Evolutionary conservation across 2,113 vertebrate genomes (phyloP), one percentile per base, ranked within the genome.

Genomic region (Hippocampus barbouri): DNA sequence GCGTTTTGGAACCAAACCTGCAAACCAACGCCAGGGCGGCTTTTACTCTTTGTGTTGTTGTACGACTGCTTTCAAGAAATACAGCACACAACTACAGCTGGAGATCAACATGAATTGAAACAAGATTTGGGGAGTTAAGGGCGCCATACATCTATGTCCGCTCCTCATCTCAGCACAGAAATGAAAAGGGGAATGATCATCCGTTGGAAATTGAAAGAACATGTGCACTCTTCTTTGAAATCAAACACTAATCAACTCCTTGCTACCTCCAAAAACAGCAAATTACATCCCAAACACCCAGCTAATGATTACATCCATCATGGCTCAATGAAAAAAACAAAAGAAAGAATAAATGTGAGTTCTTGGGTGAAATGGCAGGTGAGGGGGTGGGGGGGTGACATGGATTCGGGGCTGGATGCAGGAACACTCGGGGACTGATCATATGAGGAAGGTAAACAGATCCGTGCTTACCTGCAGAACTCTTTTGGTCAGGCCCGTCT

Each of bases 1-100:
- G 97, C 97, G 95, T 99, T 99, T 98, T 99, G 97, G 95, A 99
- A 99, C 97, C 97, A 99, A 95, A 99, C 97, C 97, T 99, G 97
- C 95, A 99, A 99, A 99, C 97, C 97, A 99, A 98, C 96, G 95
- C 97, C 96, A 98, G 83, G 93, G 94, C 93, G 88, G 87, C 84
- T 95, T 98, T 51, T 96, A 98, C 95, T 96, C 92, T 94, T 83
- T 83, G 71, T 70, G 76, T 87, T 90, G 86, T 71, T 78, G 76
- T 76, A 86, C 16, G 49, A 75, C 59, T 69, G 85, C 84, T 79
- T 60, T 23, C 49, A 68, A 56, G 51, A 72, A 66, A 83, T 70
- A 84, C 80, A 90, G 73, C 83, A 27, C 76, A 90, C 82, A 88
- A 65, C 80, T 84, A 25, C 21, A 41, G n/a, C 8, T 27, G 56